Evolutionary conservation across 2,113 vertebrate species (phyloP), one percentile per base, ranked within the genome.

Genomic region (Chaetorhynchus papuensis): DNA sequence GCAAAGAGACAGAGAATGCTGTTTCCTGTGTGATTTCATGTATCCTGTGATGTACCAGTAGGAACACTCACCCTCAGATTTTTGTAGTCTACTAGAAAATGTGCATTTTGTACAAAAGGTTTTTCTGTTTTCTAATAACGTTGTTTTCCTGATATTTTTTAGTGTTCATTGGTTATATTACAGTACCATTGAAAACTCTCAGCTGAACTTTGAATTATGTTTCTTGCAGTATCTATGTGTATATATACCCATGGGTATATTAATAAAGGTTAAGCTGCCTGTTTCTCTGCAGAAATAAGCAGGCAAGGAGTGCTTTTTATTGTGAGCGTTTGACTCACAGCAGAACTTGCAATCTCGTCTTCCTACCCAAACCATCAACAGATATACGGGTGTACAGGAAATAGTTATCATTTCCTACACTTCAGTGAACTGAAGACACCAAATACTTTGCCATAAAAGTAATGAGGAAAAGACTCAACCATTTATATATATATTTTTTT

Each of bases 281-380:
- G 7, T 78, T 76, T 68, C n/a, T 72, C 28, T 44, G 31, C 26
- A 83, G 61, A 39, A 39, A 47, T 7, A 6, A 28, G n/a, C 6
- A 57, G 39, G 28, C 20, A 31, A 52, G 15, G 12, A 20, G 2
- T 78, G 7, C 24, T n/a, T 85, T 94, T 70, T 10, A 7, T 31
- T 44, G 30, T 37, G 33, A 86, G 16, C 0, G 0, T 66, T 37
- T 69, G 35, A 83, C 16, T 85, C 8, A 14, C 0, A 2, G 45
- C n/a, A 77, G 61, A 69, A 42, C 23, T 45, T 83, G 16, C 19
- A 31, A 5, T 65, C 37, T 79, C 2, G 2, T 49, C 41, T 53
- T 79, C 31, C 42, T n/a, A 14, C 4, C 1, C 23, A 74, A 78
- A 33, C 20, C 11, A 15, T 42, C 22, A 12, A 4, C 12, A 64